Percentiles rank a stretch among this genome's conserved stretches.
phyloP scores from a whole-genome alignment of 2,888 invertebrate genomes.

The Polyommatus icarus region DNA sequence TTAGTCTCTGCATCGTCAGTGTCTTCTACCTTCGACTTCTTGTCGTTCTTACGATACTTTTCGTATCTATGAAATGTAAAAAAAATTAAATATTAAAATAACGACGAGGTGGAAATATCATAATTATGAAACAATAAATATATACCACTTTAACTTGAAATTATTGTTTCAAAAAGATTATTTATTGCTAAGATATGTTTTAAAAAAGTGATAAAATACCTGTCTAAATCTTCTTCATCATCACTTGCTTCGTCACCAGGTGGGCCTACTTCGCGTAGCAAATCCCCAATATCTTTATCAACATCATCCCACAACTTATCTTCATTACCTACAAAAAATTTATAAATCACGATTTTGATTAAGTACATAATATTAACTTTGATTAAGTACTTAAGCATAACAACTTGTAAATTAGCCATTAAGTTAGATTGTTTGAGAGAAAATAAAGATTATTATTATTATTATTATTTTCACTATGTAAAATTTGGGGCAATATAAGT shows the following conservation, averaged over 20 bases:
- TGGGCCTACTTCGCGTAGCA: conserved; percentile 85
- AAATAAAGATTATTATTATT: no score
- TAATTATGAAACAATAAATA: neutral
- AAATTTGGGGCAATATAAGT: no score
- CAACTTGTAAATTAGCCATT: no score
- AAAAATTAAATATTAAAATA: neutral
- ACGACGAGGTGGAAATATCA: neutral
- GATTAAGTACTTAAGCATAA: no score
- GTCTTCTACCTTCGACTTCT: conserved; percentile 71
- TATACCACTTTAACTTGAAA: no score
- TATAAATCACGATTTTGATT: neutral
- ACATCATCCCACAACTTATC: conserved; percentile 91
- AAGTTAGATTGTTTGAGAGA: no score
- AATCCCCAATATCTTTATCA: conserved; percentile 89
- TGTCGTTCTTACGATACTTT: conserved; percentile 84
- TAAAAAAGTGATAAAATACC: conserved; percentile 54
- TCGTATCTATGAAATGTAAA: conserved; percentile 74
- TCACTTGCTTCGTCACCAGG: conserved; percentile 87
- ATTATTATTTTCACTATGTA: neutral
- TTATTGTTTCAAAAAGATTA: no score
- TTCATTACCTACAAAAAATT: conserved; percentile 69
- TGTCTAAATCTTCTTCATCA: conserved; percentile 82
- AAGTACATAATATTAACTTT: neutral
- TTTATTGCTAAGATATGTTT: no score
- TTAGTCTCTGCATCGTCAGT: conserved; percentile 61